A percentile compares a stretch with the other conserved stretches of the same genome.
Conservation (phyloP, 2,797 vertebrate species). For the Darevskia mixta region DNA sequence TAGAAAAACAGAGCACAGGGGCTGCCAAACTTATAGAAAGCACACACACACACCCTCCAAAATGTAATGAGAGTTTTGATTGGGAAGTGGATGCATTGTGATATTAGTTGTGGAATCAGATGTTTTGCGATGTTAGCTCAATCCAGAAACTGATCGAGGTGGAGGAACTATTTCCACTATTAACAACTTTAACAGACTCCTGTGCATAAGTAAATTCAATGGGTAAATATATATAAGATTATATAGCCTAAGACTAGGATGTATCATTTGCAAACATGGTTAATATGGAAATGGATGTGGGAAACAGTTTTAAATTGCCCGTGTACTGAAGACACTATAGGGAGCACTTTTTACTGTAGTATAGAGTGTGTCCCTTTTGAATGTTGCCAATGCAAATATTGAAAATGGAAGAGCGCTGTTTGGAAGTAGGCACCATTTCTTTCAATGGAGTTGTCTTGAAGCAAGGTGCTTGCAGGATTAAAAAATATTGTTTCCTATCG, state of each 20-base stretch:
- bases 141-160: not conserved
- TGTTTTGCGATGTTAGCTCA: not conserved
- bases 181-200: not conserved
- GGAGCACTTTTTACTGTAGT: not conserved
- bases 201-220: too few relatives aligned
- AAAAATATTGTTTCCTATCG: not conserved
- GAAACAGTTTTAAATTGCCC: not conserved
- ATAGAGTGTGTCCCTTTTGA: not conserved
- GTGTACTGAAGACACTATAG: not conserved
- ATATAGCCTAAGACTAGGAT: not conserved
- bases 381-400: not conserved
- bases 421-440: not conserved
- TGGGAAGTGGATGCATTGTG: not conserved
- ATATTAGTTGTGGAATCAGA: not conserved
- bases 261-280: not conserved
- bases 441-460: not conserved
- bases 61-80: not conserved
- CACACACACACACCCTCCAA: not conserved
- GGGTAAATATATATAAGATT: not conserved
- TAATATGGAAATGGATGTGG: too few relatives aligned
- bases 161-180: not conserved
- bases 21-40: too few relatives aligned
- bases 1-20: conserved; percentile 61
- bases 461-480: not conserved
- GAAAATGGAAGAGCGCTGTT: not conserved